Conservation (phyloP, 2,888 invertebrate genomes). For the Thecocarcelia acutangulata region DNA sequence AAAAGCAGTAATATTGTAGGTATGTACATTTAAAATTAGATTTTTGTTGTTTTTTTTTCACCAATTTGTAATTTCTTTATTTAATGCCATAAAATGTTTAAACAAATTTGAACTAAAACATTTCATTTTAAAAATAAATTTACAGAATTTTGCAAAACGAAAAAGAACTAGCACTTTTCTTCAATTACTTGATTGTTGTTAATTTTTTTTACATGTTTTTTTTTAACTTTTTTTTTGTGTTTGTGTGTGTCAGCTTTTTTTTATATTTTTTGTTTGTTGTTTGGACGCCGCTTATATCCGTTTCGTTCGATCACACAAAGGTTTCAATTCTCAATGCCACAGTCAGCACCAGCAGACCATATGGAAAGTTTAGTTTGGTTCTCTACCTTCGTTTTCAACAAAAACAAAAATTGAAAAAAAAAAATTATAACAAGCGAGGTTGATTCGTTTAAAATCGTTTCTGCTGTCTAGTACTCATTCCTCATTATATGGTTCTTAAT, state of each 20-base stretch:
- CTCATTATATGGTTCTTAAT: constrained; percentile 32
- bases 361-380: constrained; percentile 75
- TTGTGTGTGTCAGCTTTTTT: constrained; percentile 37
- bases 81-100: background rate
- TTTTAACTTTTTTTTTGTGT: background rate
- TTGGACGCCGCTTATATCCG: constrained; percentile 59
- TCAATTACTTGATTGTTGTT: constrained; percentile 44
- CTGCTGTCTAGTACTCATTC: constrained; percentile 62
- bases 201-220: background rate
- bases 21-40: no score
- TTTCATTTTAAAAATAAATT: background rate
- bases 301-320: constrained; percentile 77
- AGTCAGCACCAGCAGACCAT: constrained; percentile 73
- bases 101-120: background rate
- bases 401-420: constrained; percentile 32
- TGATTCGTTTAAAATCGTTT: constrained; percentile 67
- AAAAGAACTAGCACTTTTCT: constrained; percentile 27
- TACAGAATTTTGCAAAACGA: background rate
- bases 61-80: constrained; percentile 7
- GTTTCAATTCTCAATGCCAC: constrained; percentile 78
- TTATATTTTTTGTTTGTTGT: constrained; percentile 18
- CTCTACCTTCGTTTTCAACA: constrained; percentile 71
- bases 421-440: constrained; percentile 45
- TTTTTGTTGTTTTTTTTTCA: constrained; percentile 8
- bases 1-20: no score